Base-by-base conservation (phyloP, 1,140 invertebrate species). In the Dreissena rostriformis region DNA sequence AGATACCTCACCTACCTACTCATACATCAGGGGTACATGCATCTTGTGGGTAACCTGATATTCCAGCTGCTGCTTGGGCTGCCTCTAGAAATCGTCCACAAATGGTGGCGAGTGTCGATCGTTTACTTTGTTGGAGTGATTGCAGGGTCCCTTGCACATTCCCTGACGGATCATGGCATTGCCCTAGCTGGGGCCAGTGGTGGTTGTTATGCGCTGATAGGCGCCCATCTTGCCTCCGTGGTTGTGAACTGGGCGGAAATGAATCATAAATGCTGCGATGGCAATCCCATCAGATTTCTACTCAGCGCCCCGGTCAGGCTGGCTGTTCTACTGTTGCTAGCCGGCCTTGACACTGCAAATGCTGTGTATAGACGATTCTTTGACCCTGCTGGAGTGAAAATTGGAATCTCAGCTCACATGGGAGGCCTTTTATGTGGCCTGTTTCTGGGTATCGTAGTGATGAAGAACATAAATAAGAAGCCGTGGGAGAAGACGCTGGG, bases 1-100 rank as follows among this genome's bases (percentile, higher is more conserved):
- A 95, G 98, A 88, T 99, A 96, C 92, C 70, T 99, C 12, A 97
- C 97, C 1, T 99, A 99, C 92, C 99, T 99, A 97, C 96, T 99
- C 92, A 98, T 99, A 53, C 98, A 99, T 94, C 96, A 98, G 81
- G 98, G 98, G 96, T 95, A 92, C n/a, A n/a, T n/a, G n/a, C n/a
- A n/a, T n/a, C n/a, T 39, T 8, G 39, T 39, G 39, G 39, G 39
- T 39, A 39, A 39, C 39, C 94, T 99, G 19, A 92, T 98, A 22
- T 97, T 99, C 66, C 98, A 99, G 94, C 94, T 99, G 70, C 95
- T 98, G 91, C 94, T 99, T 66, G 98, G 98, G 4, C 95, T 99
- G 26, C 97, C 98, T 0, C 92, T 99, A 72, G 98, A 99, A 93
- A 97, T 99, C 96, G 98, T 99, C 14, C 98, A 99, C 92, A 96